Evolutionary conservation across 2,797 vertebrate genomes (phyloP).

Genomic region (Aeoliscus strigatus): DNA sequence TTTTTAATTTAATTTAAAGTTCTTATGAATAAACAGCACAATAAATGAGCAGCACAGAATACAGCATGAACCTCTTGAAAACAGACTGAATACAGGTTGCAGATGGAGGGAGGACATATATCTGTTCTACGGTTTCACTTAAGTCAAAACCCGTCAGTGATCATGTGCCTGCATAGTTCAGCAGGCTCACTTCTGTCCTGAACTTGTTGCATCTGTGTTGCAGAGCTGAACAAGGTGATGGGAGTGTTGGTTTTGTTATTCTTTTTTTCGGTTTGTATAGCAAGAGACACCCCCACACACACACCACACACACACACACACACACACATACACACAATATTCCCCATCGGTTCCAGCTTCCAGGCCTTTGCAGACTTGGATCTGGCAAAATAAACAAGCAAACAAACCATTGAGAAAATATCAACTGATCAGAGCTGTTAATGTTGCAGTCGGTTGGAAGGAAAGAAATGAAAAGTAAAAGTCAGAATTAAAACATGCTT

Average conservation of each 20-base stretch:
- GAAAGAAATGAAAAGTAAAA: too few relatives aligned
- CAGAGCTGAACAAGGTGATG: constrained; percentile 1
- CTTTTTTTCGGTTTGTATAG: constrained; percentile 8
- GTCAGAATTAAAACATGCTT: too few relatives aligned
- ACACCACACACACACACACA: constrained; percentile 61
- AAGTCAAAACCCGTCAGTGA: too few relatives aligned
- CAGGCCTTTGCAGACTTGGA: constrained; percentile 20
- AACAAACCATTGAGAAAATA: too few relatives aligned
- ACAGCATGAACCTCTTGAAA: too few relatives aligned
- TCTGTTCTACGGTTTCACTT: too few relatives aligned
- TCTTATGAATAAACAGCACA: too few relatives aligned
- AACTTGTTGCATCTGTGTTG: constrained; percentile 46
- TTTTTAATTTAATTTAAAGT: too few relatives aligned
- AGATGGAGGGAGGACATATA: too few relatives aligned
- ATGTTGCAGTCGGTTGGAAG: background rate
- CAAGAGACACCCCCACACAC: constrained; percentile 54
- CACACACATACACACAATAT: too few relatives aligned
- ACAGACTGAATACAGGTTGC: too few relatives aligned
- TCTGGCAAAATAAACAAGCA: constrained; percentile 11
- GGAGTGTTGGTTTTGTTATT: constrained; percentile 21
- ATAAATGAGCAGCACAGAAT: too few relatives aligned
- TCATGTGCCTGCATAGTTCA: background rate
- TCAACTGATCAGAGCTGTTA: constrained; percentile 2
- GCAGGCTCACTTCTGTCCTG: constrained; percentile 4
- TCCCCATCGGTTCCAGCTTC: constrained; percentile 19